A percentile compares a stretch with the other conserved stretches of the same genome.
These are phyloP conservation scores for Drosophila formosana DNA, from an alignment of 2,888 invertebrate genomes.

Conservation along the genomic window DNA sequence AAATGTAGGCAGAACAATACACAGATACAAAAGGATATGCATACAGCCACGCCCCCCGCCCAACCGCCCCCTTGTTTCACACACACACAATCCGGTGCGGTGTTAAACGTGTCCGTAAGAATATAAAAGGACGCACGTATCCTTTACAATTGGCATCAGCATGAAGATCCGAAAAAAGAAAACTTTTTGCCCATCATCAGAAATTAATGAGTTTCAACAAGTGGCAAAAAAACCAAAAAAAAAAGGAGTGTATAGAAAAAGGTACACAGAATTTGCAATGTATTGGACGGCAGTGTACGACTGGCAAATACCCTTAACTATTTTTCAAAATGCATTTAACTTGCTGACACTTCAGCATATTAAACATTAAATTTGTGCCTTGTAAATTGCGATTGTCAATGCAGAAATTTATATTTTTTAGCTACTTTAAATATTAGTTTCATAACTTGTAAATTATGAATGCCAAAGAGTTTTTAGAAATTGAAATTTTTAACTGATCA, in stretches of 20 bases:
- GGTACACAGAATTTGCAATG: not conserved
- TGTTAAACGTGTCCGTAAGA: slow-evolving; percentile 16
- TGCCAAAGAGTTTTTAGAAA: no score
- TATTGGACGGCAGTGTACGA: not conserved
- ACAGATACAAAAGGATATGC: not conserved
- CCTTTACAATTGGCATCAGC: slow-evolving; percentile 26
- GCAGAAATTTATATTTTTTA: no score
- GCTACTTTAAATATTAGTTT: no score
- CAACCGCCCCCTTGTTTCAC: not conserved
- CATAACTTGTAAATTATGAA: no score
- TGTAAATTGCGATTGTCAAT: no score
- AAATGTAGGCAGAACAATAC: slow-evolving; percentile 2
- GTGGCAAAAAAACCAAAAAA: slow-evolving; percentile 35
- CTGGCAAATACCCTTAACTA: not conserved
- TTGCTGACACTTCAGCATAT: not conserved
- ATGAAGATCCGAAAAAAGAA: slow-evolving; percentile 7
- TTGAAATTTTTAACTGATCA: no score
- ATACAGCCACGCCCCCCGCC: not conserved
- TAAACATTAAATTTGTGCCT: not conserved
- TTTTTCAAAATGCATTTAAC: not conserved
- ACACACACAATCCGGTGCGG: not conserved
- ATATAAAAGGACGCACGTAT: slow-evolving; percentile 26
- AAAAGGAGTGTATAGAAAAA: slow-evolving; percentile 3
- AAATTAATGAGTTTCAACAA: slow-evolving; percentile 62
- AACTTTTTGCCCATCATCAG: slow-evolving; percentile 40